Evolutionary conservation across 2,888 invertebrate genomes (phyloP).

Genomic region (Malachius bipustulatus): DNA sequence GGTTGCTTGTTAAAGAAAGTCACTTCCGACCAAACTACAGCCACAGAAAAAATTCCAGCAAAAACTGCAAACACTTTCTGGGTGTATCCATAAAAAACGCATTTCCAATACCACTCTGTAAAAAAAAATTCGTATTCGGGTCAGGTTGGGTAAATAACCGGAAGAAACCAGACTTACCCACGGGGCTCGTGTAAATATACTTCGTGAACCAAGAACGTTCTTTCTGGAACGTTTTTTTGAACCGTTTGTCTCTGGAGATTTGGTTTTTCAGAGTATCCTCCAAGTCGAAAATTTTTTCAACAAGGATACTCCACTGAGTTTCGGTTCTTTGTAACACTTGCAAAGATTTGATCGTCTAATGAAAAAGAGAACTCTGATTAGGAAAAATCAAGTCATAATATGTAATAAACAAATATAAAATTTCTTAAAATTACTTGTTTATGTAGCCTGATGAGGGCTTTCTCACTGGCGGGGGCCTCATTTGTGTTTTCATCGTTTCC

Average conservation of each 20-base stretch:
- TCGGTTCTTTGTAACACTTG: constrained; percentile 90
- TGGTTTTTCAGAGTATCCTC: constrained; percentile 82
- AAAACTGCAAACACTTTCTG: constrained; percentile 60
- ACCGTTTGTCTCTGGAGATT: constrained; percentile 44
- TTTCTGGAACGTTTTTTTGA: constrained; percentile 59
- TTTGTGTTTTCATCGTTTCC: constrained; percentile 49
- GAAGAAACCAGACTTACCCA: constrained; percentile 40
- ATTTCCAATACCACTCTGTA: constrained; percentile 97
- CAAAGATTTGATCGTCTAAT: constrained; percentile 70
- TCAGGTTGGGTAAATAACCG: background rate
- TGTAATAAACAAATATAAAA: constrained; percentile 1
- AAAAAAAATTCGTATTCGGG: constrained; percentile 20
- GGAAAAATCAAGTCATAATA: constrained; percentile 6
- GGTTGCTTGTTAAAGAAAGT: constrained; percentile 92
- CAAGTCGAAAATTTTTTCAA: constrained; percentile 65
- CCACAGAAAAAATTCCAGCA: constrained; percentile 67
- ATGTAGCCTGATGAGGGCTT: constrained; percentile 79
- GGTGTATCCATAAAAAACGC: constrained; percentile 64
- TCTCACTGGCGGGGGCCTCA: constrained; percentile 61
- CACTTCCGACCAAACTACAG: constrained; percentile 98
- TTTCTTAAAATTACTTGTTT: constrained; percentile 52
- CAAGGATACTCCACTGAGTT: constrained; percentile 83
- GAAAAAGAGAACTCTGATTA: constrained; percentile 14
- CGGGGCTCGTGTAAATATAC: constrained; percentile 50
- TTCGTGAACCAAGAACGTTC: constrained; percentile 47